Base-by-base conservation (phyloP, 64 coral and sea anemone species). In the Anthopleura sola region DNA sequence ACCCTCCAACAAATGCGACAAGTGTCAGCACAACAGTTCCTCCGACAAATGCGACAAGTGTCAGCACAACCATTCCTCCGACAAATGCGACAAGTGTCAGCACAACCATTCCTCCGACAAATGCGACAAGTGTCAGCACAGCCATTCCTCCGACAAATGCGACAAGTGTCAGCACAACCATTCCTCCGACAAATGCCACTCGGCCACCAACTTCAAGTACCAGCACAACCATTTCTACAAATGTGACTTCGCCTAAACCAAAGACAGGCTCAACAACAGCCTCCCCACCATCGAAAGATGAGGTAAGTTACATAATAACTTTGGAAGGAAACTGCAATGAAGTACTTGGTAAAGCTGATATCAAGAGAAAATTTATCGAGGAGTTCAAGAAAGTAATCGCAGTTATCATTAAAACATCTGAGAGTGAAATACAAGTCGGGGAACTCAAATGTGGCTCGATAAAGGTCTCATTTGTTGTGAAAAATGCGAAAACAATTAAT, bases 361-460 rank as follows among this genome's bases (percentile, higher is more conserved):
- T 6, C 2, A n/a, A 86, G 60, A n/a, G 78, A 5, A 36, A 48
- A 10, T 96, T 96, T 84, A 24, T 16, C 49, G 12, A 53, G 3
- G 54, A 24, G n/a, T 74, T 96, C 28, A 75, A 54, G 34, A 0
- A 18, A 16, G 33, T 24, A 20, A 55, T 86, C 5, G 51, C 87
- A 29, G 23, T 0, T 2, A 29, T 77, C 34, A 58, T 92, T 15
- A 19, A 24, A 16, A 50, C 92, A 55, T 26, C 24, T 8, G 16
- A 57, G 75, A 37, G 74, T 4, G 74, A 38, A 6, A 71, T 96
- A 49, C 23, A 12, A 26, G 55, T 92, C 11, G 36, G 33, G 19
- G 2, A 39, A 23, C 29, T 92, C 14, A 23, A 26, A 9, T 96
- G 90, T 60, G 90, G 94, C 2, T 96, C 94, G 40, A 86, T 96